A percentile compares a stretch with the other conserved stretches of the same genome.
phyloP scores from a whole-genome alignment of 2,113 vertebrate genomes.

The Heloderma charlesbogerti region DNA sequence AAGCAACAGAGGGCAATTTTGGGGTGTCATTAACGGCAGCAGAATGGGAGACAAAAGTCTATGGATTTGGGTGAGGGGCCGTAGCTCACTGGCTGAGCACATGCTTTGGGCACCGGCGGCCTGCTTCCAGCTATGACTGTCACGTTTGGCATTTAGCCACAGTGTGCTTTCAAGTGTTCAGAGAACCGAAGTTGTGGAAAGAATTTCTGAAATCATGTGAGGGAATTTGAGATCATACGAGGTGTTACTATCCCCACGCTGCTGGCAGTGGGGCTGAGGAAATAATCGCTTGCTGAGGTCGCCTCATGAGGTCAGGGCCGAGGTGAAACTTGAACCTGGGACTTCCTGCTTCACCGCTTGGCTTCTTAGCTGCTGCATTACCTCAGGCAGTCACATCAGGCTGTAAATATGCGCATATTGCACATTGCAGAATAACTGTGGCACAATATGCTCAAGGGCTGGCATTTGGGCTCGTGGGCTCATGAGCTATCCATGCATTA shows the following conservation, averaged over 20 bases:
- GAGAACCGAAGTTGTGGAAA: background rate
- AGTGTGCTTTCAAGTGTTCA: background rate
- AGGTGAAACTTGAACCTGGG: background rate
- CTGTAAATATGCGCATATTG: background rate
- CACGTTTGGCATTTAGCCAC: background rate
- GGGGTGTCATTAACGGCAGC: no score
- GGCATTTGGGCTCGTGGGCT: background rate
- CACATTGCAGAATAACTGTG: background rate
- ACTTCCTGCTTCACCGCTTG: background rate
- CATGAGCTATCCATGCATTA: conserved; percentile 43
- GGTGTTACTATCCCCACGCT: background rate
- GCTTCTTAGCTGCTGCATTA: background rate
- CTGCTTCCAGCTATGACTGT: background rate
- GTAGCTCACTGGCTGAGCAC: background rate
- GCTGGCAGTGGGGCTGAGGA: background rate
- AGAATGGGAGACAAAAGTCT: no score
- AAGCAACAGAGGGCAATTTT: no score
- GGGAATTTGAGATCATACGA: no score
- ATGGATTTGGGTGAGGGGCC: no score
- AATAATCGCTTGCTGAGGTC: background rate
- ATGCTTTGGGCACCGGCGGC: background rate
- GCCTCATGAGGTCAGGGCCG: background rate
- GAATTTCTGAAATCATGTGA: background rate
- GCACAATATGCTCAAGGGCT: conserved; percentile 32
- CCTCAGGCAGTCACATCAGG: background rate